Base-by-base conservation (phyloP, 2,888 invertebrate genomes). In the Thumatha senex region DNA sequence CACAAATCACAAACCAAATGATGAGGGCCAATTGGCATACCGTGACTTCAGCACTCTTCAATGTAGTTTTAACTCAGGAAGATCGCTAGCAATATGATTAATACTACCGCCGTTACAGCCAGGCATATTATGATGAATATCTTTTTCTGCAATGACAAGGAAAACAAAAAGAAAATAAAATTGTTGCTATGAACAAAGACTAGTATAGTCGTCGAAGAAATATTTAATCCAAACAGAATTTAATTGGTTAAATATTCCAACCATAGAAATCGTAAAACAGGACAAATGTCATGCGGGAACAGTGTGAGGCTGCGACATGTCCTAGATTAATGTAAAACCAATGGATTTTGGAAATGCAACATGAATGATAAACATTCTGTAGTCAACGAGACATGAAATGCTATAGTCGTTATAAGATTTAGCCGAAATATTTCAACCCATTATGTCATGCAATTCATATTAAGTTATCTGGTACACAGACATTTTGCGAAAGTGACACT, bases 81-180 rank as follows among this genome's bases (percentile, higher is more conserved):
- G 63, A 84, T 73, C 61, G 92, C 87, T 80, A 96, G 93, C 89
- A 95, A 89, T 89, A 96, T 94, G 92, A 94, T 93, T 92, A 96
- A 93, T 92, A 96, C 94, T 92, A 95, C 92, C 94, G 95, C 91
- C 89, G 94, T 94, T 89, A 96, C 92, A 86, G 94, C 92, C 92
- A 96, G 93, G 95, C 96, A 96, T 93, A 96, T 94, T 90, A 95
- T 93, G 94, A 96, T 96, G 94, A 96, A 94, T 94, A 96, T 95
- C 94, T 95, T 95, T 96, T 96, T 96, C 96, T 96, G 96, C 84
- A 94, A 95, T 92, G 89, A 92, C 83, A 94, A 92, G 82, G 88
- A 86, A 92, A 90, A 85, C 74, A 80, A 89, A 87, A 87, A 86
- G 70, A 80, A 90, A 92, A 88, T 86, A 87, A 89, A 89, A 82